Conservation (phyloP, 2,113 vertebrate species). For the Neofelis nebulosa region DNA sequence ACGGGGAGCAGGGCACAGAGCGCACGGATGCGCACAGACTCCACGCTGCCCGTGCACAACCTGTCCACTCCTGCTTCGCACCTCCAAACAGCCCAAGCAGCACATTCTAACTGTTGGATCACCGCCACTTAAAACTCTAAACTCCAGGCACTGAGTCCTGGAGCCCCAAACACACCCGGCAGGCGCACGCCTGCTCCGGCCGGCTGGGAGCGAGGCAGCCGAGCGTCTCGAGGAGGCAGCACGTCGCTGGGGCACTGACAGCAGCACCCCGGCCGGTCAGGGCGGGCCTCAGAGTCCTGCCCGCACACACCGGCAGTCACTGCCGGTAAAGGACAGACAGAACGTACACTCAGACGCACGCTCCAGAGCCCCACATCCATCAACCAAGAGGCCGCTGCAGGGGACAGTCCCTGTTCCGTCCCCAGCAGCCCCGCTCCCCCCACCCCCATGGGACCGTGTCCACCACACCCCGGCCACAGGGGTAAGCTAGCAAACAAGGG, state of each 20-base stretch:
- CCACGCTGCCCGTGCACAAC: rapidly evolving
- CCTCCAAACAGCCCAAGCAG: background rate
- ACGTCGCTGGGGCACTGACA: rapidly evolving
- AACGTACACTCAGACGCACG: rapidly evolving
- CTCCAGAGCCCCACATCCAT: rapidly evolving
- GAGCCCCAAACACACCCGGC: background rate
- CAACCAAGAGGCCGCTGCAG: rapidly evolving
- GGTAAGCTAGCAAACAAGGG: background rate
- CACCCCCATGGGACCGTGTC: rapidly evolving
- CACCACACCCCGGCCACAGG: background rate
- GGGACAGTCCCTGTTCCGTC: rapidly evolving
- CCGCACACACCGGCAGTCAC: rapidly evolving
- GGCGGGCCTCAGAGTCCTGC: background rate
- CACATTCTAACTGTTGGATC: background rate
- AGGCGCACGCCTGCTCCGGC: rapidly evolving
- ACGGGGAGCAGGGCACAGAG: rapidly evolving
- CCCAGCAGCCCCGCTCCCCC: background rate
- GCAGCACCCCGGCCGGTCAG: background rate
- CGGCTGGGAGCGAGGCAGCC: background rate
- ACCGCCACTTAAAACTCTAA: background rate
- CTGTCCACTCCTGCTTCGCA: background rate
- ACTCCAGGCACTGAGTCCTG: background rate
- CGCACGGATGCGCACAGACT: rapidly evolving
- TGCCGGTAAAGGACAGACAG: background rate
- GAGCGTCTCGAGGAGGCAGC: rapidly evolving